Base-by-base conservation (phyloP, 1,140 invertebrate genomes). In the Drosophila suzukii region DNA sequence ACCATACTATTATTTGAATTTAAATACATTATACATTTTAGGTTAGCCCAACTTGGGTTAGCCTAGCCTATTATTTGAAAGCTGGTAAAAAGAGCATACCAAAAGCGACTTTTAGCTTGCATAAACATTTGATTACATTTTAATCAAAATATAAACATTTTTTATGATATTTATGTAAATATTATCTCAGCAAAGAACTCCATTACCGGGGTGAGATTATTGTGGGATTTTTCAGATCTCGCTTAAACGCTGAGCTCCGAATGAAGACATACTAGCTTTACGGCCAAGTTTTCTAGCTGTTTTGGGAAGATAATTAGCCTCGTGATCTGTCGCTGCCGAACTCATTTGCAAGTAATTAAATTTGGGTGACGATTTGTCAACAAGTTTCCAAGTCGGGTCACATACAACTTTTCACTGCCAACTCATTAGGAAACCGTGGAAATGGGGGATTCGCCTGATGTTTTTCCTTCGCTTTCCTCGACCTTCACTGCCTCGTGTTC, bases 331-430 rank as follows among this genome's bases (percentile, higher is more conserved):
- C 49, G 61, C 58, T 58, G 60, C 46, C 47, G 41, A 81, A 74
- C 80, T 74, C 78, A 81, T 82, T 78, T 78, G 68, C 75, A 74
- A 77, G 67, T 80, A 80, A 84, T 84, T 84, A 84, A 60, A 65
- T 80, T 75, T 66, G 54, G 65, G 43, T 60, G 61, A 68, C 81
- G 79, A 79, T 83, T 80, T 85, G 63, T 85, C 77, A 85, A 51
- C 43, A 41, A 54, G 59, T 59, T 78, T 47, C 32, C 49, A 46
- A 81, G 67, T 82, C 80, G 68, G 55, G 81, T 80, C 67, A 79
- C 80, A 84, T 65, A 62, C 36, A 78, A 78, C 65, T 79, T 79
- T 73, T 73, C 71, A 72, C 49, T 38, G 54, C 17, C 38, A 62
- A 43, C 53, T 63, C 60, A 68, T 82, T 80, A 81, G 36, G 55